Evolutionary conservation across 2,113 vertebrate genomes (phyloP), one percentile per base, ranked within the genome.

Genomic region (Pycnonotus jocosus): DNA sequence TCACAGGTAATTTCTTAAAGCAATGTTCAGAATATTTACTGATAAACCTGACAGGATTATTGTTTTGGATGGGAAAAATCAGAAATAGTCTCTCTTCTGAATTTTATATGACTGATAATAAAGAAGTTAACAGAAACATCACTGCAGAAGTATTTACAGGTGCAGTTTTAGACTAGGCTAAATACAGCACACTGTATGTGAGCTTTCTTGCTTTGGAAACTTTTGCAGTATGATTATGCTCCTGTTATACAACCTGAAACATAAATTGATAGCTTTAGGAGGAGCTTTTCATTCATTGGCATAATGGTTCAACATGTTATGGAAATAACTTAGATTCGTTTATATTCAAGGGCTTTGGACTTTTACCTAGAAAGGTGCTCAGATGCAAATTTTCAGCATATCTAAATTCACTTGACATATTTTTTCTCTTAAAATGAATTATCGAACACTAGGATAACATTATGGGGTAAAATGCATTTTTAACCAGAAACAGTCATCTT

Each of bases 401-500:
- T 87, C 80, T 53, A 82, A 93, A 92, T 92, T 90, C 66, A 77
- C 61, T 88, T 95, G 86, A 85, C 70, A 64, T 93, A 86, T 93
- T 97, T 95, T 91, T 92, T 95, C 58, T 91, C 88, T 93, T 93
- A 78, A 91, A 95, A 93, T 81, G 68, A 92, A 71, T 95, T 96
- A 78, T 68, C 85, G 80, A 80, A 65, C 40, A 54, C 25, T 45
- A 54, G 33, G 25, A 80, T 37, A 54, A 81, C 64, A 89, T 85
- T 85, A 92, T 35, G 35, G 71, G 48, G 35, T 1, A 51, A 95
- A 82, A 86, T 50, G n/a, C 57, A 78, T n/a, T 81, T 91, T 91
- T 81, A 96, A 88, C 68, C 72, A 92, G 44, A 40, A 80, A 31
- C 42, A 80, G n/a, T 44, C 35, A 71, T 82, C 70, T 82, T 81